phyloP scores from a whole-genome alignment of 2,113 vertebrate species.

The Oxygymnocypris stewartii region DNA sequence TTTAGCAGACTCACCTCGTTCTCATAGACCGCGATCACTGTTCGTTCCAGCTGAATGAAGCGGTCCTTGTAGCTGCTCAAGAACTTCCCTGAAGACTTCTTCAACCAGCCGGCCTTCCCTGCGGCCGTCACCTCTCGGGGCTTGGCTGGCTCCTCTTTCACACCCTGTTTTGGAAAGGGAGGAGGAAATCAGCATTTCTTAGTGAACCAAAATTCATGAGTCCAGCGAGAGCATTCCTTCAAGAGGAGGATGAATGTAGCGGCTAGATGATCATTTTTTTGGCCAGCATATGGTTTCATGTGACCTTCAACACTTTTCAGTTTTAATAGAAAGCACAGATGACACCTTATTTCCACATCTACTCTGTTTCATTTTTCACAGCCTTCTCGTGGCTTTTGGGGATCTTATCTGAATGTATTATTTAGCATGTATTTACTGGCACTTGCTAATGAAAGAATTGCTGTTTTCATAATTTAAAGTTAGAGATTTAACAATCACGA shows the following conservation, averaged over 20 bases:
- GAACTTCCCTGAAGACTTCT: conserved; percentile 84
- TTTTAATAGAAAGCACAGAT: conserved; percentile 4
- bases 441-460: background rate
- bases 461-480: background rate
- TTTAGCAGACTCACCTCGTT: conserved; percentile 79
- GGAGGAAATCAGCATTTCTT: conserved; percentile 56
- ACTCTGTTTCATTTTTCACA: background rate
- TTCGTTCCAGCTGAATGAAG: conserved; percentile 85
- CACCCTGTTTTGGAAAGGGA: conserved; percentile 63
- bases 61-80: conserved; percentile 89
- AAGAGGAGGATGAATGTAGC: conserved; percentile 29
- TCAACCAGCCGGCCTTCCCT: conserved; percentile 91
- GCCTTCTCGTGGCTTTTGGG: background rate
- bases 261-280: conserved; percentile 22
- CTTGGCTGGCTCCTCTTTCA: conserved; percentile 79
- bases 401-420: background rate
- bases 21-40: conserved; percentile 84
- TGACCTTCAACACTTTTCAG: conserved; percentile 5
- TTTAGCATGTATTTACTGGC: background rate
- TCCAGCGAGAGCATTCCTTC: conserved; percentile 30
- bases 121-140: conserved; percentile 65
- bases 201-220: conserved; percentile 1
- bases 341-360: conserved; percentile 8
- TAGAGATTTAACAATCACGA: background rate
- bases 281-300: background rate